Conservation (phyloP, 2,888 invertebrate species). For the Leucoptera coffeella region DNA sequence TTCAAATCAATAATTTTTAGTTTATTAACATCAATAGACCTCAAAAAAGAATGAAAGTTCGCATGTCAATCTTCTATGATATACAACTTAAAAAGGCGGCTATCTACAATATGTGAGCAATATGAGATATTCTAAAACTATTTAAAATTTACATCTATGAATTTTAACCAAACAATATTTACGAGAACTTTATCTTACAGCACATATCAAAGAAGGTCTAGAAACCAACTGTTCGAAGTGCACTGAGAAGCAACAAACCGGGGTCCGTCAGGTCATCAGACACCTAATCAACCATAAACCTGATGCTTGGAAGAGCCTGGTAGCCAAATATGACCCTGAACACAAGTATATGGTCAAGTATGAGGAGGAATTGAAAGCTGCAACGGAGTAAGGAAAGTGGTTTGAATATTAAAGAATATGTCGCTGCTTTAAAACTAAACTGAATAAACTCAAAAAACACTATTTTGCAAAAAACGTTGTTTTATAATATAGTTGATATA, state of each 20-base stretch:
- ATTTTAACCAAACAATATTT: background rate
- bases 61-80: too few species aligned
- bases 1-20: too few species aligned
- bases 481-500: too few species aligned
- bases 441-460: too few species aligned
- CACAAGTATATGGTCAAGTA: slow-evolving; percentile 8
- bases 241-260: slow-evolving; percentile 8
- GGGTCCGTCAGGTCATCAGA: slow-evolving; percentile 8
- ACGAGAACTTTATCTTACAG: slow-evolving; percentile 2
- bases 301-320: slow-evolving; percentile 10
- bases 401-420: background rate
- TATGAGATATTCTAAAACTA: background rate
- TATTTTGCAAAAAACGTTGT: too few species aligned
- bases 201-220: slow-evolving; percentile 10
- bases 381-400: background rate
- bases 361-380: slow-evolving; percentile 5
- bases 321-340: slow-evolving; percentile 11
- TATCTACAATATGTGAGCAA: background rate
- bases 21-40: too few species aligned
- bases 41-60: too few species aligned
- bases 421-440: too few species aligned
- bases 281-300: slow-evolving; percentile 10
- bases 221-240: slow-evolving; percentile 10
- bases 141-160: background rate
- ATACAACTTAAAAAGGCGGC: too few species aligned